Conservation (phyloP, 1,140 invertebrate species). For the Meloidogyne exigua region DNA sequence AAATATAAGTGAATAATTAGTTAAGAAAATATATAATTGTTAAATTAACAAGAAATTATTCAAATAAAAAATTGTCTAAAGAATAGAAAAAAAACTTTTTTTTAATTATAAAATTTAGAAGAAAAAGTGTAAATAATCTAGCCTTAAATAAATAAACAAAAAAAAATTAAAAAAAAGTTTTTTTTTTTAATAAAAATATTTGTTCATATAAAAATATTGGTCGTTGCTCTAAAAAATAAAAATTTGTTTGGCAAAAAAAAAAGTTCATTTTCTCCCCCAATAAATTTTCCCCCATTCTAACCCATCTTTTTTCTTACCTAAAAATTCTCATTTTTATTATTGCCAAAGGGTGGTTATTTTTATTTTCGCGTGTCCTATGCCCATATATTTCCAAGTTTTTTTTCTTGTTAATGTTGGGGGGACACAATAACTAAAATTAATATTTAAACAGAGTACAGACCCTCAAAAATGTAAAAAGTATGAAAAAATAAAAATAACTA, state of each 20-base stretch:
- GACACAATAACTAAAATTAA: neutral
- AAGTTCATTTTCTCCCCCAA: neutral
- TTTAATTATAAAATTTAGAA: no score
- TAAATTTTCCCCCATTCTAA: no score
- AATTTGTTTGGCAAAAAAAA: neutral
- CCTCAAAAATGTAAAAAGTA: no score
- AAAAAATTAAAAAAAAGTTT: neutral
- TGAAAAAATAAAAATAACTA: no score
- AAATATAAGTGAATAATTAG: neutral
- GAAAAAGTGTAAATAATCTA: no score
- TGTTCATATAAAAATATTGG: neutral
- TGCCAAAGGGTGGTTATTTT: slow-evolving; percentile 3
- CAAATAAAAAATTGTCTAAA: neutral
- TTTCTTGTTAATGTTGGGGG: neutral
- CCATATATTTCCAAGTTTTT: neutral
- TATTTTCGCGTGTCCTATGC: neutral
- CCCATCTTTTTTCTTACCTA: neutral
- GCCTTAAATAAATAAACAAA: neutral
- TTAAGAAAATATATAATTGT: neutral
- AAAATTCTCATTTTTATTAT: slow-evolving; percentile 3
- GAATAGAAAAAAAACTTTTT: neutral
- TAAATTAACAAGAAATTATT: neutral
- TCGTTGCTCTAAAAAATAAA: neutral
- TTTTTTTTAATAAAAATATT: neutral
- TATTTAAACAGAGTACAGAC: neutral